A percentile compares a stretch with the other conserved stretches of the same genome.
These are phyloP conservation scores for Drosophila sulfurigaster DNA, from an alignment of 1,140 invertebrate species.

Conservation along the genomic window DNA sequence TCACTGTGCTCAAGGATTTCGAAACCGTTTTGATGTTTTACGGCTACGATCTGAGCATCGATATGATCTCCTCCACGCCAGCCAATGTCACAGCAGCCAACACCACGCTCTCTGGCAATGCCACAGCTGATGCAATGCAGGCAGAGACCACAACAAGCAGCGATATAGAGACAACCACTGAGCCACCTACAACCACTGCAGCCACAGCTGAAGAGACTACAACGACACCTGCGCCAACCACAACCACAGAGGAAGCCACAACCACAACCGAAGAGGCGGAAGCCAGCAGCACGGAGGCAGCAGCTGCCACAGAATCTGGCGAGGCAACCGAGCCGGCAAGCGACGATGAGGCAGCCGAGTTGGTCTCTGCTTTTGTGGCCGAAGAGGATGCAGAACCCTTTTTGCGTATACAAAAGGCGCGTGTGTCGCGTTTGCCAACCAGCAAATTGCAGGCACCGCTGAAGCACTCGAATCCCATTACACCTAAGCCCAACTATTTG, in stretches of 20 bases:
- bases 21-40: slow-evolving; percentile 90
- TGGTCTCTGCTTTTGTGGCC: slow-evolving; percentile 73
- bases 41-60: slow-evolving; percentile 89
- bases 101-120: slow-evolving; percentile 57
- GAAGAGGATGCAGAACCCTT: slow-evolving; percentile 73
- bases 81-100: slow-evolving; percentile 48
- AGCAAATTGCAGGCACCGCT: slow-evolving; percentile 75
- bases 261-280: slow-evolving; percentile 60
- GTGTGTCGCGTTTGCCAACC: slow-evolving; percentile 68
- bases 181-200: slow-evolving; percentile 39
- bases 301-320: slow-evolving; percentile 30
- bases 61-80: slow-evolving; percentile 71
- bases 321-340: slow-evolving; percentile 44
- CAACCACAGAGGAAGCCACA: slow-evolving; percentile 59
- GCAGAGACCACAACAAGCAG: slow-evolving; percentile 53
- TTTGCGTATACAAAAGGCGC: slow-evolving; percentile 72
- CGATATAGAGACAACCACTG: slow-evolving; percentile 56
- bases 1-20: slow-evolving; percentile 89
- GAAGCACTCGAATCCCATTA: slow-evolving; percentile 70
- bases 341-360: slow-evolving; percentile 72
- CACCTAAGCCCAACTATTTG: slow-evolving; percentile 68
- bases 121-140: slow-evolving; percentile 55
- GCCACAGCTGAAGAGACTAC: slow-evolving; percentile 25
- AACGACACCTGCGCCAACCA: slow-evolving; percentile 47
- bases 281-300: slow-evolving; percentile 49